These are phyloP conservation scores for Callaeas wilsoni DNA, from an alignment of 2,113 vertebrate genomes.

Conservation along the genomic window DNA sequence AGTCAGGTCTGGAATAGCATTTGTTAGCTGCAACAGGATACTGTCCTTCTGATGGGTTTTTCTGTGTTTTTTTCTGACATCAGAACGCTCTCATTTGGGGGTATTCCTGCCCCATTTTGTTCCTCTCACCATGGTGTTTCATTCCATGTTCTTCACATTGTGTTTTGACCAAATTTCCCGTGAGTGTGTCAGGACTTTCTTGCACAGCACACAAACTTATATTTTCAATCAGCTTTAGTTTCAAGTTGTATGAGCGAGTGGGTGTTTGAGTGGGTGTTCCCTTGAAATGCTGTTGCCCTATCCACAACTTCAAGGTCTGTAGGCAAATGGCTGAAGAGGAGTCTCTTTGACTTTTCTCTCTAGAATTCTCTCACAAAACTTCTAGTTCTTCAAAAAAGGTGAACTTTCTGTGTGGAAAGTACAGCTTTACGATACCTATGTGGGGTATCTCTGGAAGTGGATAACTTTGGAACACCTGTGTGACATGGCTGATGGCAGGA, in stretches of 20 bases:
- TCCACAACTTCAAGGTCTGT: not conserved
- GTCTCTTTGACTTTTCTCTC: not conserved
- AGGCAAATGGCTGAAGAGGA: not conserved
- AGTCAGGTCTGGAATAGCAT: not conserved
- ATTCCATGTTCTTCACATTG: fast-evolving
- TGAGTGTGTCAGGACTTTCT: not conserved
- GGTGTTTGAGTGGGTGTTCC: not conserved
- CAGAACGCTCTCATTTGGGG: not conserved
- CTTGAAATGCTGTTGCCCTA: not conserved
- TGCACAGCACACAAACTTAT: not conserved
- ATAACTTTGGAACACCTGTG: not conserved
- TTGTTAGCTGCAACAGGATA: not conserved
- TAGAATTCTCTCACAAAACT: not conserved
- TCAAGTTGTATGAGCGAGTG: not conserved
- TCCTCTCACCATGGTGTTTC: not conserved
- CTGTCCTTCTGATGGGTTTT: not conserved
- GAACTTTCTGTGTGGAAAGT: not conserved
- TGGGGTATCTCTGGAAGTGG: not conserved
- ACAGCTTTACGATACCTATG: not conserved
- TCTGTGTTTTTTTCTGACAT: not conserved
- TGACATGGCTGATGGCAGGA: not conserved
- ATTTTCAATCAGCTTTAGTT: not conserved
- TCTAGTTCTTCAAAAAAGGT: not conserved
- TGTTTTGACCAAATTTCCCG: not conserved
- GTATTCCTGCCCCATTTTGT: not conserved